Evolutionary conservation across 2,888 invertebrate genomes (phyloP).

Genomic region (Leptinotarsa haldemani): DNA sequence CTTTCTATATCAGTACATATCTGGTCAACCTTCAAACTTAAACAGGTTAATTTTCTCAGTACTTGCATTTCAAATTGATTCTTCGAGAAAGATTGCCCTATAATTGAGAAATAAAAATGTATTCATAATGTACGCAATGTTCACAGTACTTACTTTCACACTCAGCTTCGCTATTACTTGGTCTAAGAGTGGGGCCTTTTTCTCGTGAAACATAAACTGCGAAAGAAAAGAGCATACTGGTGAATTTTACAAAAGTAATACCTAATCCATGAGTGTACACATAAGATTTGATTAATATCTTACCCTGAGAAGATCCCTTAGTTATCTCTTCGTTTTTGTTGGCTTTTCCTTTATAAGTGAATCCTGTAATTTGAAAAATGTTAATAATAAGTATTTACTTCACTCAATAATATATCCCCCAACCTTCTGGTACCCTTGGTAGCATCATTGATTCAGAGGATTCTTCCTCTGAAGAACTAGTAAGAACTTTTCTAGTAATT

Average conservation of each 20-base stretch:
- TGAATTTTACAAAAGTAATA: neutral
- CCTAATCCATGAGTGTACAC: neutral
- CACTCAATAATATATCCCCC: neutral
- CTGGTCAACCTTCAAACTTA: slow-evolving; percentile 5
- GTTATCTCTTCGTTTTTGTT: neutral
- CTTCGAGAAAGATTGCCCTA: neutral
- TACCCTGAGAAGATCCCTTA: neutral
- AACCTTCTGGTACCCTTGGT: neutral
- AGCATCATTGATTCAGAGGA: neutral
- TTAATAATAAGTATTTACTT: neutral
- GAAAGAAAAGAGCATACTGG: neutral
- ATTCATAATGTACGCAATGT: neutral
- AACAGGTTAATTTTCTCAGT: slow-evolving; percentile 11
- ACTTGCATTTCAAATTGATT: slow-evolving; percentile 19
- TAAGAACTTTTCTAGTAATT: neutral
- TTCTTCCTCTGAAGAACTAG: neutral
- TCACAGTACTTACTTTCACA: neutral
- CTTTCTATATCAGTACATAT: slow-evolving; percentile 10
- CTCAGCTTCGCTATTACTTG: neutral
- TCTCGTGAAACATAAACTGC: neutral
- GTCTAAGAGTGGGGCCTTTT: neutral
- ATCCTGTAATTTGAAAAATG: neutral
- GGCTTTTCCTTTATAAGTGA: neutral
- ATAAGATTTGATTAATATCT: neutral
- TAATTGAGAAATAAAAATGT: neutral